Conservation (phyloP, 2,113 vertebrate species). For the Cnemophilus loriae region DNA sequence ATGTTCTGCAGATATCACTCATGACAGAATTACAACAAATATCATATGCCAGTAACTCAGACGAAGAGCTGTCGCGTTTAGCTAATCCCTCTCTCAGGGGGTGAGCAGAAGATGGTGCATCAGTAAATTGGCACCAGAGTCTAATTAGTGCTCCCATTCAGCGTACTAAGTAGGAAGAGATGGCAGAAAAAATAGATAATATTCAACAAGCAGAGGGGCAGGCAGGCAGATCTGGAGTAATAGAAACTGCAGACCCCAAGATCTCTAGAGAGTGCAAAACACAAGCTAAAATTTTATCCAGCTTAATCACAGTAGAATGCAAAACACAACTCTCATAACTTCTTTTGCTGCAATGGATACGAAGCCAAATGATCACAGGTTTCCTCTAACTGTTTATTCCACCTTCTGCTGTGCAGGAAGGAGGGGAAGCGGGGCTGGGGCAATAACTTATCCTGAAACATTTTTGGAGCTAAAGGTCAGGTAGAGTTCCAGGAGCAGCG, state of each 20-base stretch:
- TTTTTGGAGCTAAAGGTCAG: slow-evolving; percentile 43
- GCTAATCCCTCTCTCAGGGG: slow-evolving; percentile 47
- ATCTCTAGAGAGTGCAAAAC: slow-evolving; percentile 13
- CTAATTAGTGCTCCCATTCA: slow-evolving; percentile 39
- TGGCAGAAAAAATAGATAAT: slow-evolving; percentile 26
- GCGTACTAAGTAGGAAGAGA: slow-evolving; percentile 25
- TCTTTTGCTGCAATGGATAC: not conserved
- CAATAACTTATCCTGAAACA: slow-evolving; percentile 33
- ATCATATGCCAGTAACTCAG: slow-evolving; percentile 29
- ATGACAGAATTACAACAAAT: slow-evolving; percentile 55
- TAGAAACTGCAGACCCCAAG: slow-evolving; percentile 14
- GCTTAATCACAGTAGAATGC: not conserved
- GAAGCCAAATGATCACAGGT: not conserved
- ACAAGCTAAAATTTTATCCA: slow-evolving; percentile 22
- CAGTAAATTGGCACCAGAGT: slow-evolving; percentile 51
- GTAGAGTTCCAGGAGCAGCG: slow-evolving; percentile 15
- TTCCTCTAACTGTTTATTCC: slow-evolving; percentile 3
- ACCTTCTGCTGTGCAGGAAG: not conserved
- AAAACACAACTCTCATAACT: not conserved
- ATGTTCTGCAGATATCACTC: slow-evolving; percentile 22
- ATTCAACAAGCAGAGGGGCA: slow-evolving; percentile 10
- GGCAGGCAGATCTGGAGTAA: slow-evolving; percentile 25
- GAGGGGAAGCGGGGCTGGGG: not conserved
- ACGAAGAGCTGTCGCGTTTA: not conserved
- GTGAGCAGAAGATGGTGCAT: slow-evolving; percentile 44